Base-by-base conservation (phyloP, 2,888 invertebrate genomes). In the Microchrysa polita region DNA sequence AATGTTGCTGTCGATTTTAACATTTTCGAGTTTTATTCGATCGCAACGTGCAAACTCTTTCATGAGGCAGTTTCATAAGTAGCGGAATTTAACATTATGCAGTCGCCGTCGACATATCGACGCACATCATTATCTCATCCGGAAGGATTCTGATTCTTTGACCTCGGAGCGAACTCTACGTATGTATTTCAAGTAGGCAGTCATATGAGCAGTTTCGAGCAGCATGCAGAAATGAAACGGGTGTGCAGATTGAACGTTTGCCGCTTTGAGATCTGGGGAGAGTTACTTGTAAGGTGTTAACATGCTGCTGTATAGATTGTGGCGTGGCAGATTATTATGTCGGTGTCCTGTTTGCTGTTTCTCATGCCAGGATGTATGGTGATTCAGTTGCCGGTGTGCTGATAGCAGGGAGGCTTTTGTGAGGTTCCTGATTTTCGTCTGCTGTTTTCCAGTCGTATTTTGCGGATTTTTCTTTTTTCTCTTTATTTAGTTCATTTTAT, bases 101-200 rank as follows among this genome's bases (percentile, higher is more conserved):
- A 48, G 12, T 48, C 48, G 16, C 48, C 5, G 48, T 7, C 4
- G 12, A 48, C 2, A 48, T 48, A 48, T 4, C 48, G 48, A n/a
- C 14, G 48, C 12, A 12, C 48, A 12, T 7, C 42, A 7, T 48
- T 48, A 4, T 4, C 48, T 34, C 27, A 34, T 2, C 27, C 27
- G 27, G 27, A n/a, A n/a, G 4, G 14, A 48, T 12, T 48, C 12
- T 10, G 12, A n/a, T 48, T n/a, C 48, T 48, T 48, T 12, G 48
- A 48, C 4, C 4, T 48, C 4, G 48, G 48, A 48, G 48, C 14
- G 12, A 52, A 53, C 67, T 52, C 53, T 67, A 23, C 53, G 16
- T 67, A 23, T 27, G 16, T 53, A 67, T n/a, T 53, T 67, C 53
- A 52, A 63, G 61, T 63, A 63, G 61, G 40, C 61, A 63, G 20